A percentile compares a stretch with the other conserved stretches of the same genome.
Conservation (phyloP, 1,140 invertebrate species). For the Scaptomyza pallida region DNA sequence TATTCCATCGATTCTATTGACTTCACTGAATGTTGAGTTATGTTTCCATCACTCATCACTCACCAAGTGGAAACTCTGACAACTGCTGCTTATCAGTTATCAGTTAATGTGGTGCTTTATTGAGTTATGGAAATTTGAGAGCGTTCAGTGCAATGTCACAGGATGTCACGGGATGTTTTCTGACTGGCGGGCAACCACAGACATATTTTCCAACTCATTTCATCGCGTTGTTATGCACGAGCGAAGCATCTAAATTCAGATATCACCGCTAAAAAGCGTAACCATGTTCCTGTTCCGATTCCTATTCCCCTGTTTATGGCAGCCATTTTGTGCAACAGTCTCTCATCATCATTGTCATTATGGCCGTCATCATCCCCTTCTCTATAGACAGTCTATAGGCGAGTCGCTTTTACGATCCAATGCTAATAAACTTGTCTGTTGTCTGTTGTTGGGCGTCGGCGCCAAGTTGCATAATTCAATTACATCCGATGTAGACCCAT, state of each 20-base stretch:
- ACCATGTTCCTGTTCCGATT: constrained; percentile 37
- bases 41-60: constrained; percentile 46
- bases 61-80: constrained; percentile 39
- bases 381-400: not conserved
- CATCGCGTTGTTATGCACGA: constrained; percentile 42
- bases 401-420: constrained; percentile 64
- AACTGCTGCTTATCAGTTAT: constrained; percentile 45
- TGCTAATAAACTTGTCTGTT: constrained; percentile 72
- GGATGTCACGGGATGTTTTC: constrained; percentile 3
- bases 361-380: constrained; percentile 32
- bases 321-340: constrained; percentile 43
- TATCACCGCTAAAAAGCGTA: constrained; percentile 67
- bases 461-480: constrained; percentile 84
- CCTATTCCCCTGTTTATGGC: not conserved
- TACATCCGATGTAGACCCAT: constrained; percentile 84
- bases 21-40: constrained; percentile 19
- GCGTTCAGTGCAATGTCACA: constrained; percentile 17
- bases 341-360: constrained; percentile 27
- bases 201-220: constrained; percentile 83
- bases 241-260: constrained; percentile 69
- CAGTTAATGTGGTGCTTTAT: constrained; percentile 44
- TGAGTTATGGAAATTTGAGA: constrained; percentile 42
- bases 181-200: constrained; percentile 30
- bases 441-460: constrained; percentile 39
- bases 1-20: constrained; percentile 19